Evolutionary conservation across 2,888 invertebrate species (phyloP).

Genomic region (Catocala nupta): DNA sequence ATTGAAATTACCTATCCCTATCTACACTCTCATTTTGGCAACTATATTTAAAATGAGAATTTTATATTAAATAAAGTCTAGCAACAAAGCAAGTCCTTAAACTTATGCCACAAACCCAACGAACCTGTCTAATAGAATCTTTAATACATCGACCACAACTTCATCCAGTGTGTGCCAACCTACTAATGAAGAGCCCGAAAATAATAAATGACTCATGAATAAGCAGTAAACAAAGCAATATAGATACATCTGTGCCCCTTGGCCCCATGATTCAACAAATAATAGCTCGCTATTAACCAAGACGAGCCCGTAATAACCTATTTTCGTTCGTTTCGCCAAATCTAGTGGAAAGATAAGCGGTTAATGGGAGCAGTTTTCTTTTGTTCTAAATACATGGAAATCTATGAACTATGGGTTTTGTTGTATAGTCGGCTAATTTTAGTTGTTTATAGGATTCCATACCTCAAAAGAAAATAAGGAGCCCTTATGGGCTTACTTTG

Average conservation of each 20-base stretch:
- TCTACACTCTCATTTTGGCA: too few relatives aligned
- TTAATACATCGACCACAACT: background rate
- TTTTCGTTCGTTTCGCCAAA: constrained; percentile 23
- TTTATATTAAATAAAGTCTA: too few relatives aligned
- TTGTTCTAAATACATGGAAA: background rate
- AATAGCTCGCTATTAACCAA: constrained; percentile 33
- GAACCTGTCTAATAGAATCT: too few relatives aligned
- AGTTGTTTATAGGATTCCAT: too few relatives aligned
- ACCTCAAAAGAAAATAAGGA: too few relatives aligned
- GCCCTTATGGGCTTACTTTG: too few relatives aligned
- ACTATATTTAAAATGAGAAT: too few relatives aligned
- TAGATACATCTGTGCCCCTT: constrained; percentile 14
- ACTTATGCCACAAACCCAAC: too few relatives aligned
- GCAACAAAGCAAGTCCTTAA: too few relatives aligned
- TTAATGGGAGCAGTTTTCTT: constrained; percentile 2
- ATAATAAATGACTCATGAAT: constrained; percentile 22
- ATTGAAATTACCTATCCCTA: too few relatives aligned
- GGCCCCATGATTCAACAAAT: constrained; percentile 24
- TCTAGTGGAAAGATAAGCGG: constrained; percentile 14
- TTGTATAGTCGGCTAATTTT: too few relatives aligned
- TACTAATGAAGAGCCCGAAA: constrained; percentile 5
- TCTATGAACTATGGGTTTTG: background rate
- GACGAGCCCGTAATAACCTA: constrained; percentile 22
- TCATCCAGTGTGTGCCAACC: constrained; percentile 1
- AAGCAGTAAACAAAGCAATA: constrained; percentile 16